Conservation (phyloP, 1,140 invertebrate species). For the Sitodiplosis mosellana region DNA sequence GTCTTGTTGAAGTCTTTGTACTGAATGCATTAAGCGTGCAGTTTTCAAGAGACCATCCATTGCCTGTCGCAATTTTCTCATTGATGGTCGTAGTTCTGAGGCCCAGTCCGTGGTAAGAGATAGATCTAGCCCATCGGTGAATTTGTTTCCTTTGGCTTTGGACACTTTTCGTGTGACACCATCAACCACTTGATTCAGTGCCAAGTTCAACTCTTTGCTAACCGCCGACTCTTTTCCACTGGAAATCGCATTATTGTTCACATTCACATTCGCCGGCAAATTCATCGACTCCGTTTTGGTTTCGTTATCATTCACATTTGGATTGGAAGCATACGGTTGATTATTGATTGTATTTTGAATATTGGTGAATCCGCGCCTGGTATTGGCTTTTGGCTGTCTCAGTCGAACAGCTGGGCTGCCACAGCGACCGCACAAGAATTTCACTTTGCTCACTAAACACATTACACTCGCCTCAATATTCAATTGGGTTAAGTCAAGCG, state of each 20-base stretch:
- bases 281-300: background rate
- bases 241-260: slow-evolving; percentile 5
- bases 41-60: slow-evolving; percentile 69
- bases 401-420: slow-evolving; percentile 49
- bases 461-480: slow-evolving; percentile 81
- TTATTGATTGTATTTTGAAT: slow-evolving; percentile 6
- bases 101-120: slow-evolving; percentile 43
- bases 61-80: slow-evolving; percentile 60
- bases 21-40: slow-evolving; percentile 67
- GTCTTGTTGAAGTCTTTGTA: slow-evolving; percentile 65
- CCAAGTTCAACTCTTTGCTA: slow-evolving; percentile 16
- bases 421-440: slow-evolving; percentile 52
- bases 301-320: slow-evolving; percentile 7
- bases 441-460: slow-evolving; percentile 64
- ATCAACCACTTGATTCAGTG: slow-evolving; percentile 23
- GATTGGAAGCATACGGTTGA: slow-evolving; percentile 6
- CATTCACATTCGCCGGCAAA: background rate
- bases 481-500: slow-evolving; percentile 70
- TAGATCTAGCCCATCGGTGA: slow-evolving; percentile 48
- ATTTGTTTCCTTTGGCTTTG: slow-evolving; percentile 43
- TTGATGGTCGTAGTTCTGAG: slow-evolving; percentile 54
- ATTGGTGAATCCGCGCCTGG: slow-evolving; percentile 22
- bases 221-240: too few species aligned
- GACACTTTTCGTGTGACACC: slow-evolving; percentile 15
- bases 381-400: slow-evolving; percentile 25